Percentiles rank a stretch among this genome's conserved stretches.
These are phyloP conservation scores for Litoditis marina DNA, from an alignment of 2,888 invertebrate species.

Conservation along the genomic window DNA sequence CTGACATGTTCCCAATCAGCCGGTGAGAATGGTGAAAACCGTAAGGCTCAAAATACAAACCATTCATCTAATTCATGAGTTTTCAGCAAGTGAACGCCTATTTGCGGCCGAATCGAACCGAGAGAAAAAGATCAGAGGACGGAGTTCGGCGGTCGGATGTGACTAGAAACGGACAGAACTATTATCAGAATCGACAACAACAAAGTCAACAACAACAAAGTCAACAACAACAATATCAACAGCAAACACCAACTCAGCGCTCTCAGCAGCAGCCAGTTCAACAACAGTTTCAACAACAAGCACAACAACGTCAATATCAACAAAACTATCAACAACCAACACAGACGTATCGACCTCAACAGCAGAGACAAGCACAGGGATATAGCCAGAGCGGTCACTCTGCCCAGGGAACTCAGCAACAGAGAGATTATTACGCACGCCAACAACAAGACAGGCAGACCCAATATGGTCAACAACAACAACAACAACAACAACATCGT, in stretches of 20 bases:
- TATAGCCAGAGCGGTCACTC: background rate
- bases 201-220: slow-evolving; percentile 1
- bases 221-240: slow-evolving; percentile 7
- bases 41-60: too few species aligned
- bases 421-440: background rate
- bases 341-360: background rate
- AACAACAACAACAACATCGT: slow-evolving; percentile 2
- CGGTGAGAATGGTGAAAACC: too few species aligned
- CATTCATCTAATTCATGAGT: too few species aligned
- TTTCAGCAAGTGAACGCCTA: slow-evolving; percentile 14
- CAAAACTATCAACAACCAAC: slow-evolving; percentile 11
- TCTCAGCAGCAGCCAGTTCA: background rate
- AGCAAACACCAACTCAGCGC: slow-evolving; percentile 9
- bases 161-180: too few species aligned
- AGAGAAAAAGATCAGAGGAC: background rate
- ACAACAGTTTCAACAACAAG: background rate
- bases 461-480: background rate
- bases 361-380: background rate
- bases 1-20: too few species aligned
- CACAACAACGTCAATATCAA: background rate
- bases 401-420: background rate
- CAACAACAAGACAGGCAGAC: background rate
- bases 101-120: slow-evolving; percentile 2
- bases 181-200: background rate
- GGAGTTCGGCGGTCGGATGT: background rate